phyloP scores from a whole-genome alignment of 2,888 invertebrate genomes.

The Actias luna region DNA sequence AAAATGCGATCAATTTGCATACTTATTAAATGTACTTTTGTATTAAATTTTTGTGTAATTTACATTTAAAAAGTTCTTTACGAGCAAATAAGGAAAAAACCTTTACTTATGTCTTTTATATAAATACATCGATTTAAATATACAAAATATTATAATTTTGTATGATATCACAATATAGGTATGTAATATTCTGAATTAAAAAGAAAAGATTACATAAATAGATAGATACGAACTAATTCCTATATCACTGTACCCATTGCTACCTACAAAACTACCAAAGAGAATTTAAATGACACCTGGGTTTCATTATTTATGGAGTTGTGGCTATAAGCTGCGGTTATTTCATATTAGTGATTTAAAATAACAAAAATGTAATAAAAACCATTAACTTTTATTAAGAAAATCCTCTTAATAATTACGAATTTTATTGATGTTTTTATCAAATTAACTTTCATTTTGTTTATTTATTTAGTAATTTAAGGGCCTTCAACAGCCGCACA shows the following conservation, averaged over 20 bases:
- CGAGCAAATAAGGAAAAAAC: neutral
- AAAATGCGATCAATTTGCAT: neutral
- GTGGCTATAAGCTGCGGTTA: neutral
- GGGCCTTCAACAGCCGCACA: too few relatives aligned
- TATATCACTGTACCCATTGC: too few relatives aligned
- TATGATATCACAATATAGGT: neutral
- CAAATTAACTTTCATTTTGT: too few relatives aligned
- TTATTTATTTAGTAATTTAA: too few relatives aligned
- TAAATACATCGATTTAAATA: neutral
- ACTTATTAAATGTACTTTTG: neutral
- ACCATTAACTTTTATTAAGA: too few relatives aligned
- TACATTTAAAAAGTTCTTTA: neutral
- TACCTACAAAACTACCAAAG: neutral
- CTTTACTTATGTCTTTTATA: neutral
- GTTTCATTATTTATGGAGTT: neutral
- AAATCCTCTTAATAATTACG: too few relatives aligned
- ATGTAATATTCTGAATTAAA: neutral
- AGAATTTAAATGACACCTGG: neutral
- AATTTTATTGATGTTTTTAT: too few relatives aligned
- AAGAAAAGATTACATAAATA: neutral
- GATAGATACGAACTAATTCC: neutral
- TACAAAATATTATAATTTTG: too few relatives aligned
- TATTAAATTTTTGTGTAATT: neutral
- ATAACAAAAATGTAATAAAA: too few relatives aligned
- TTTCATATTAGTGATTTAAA: neutral